A percentile compares a stretch with the other conserved stretches of the same genome.
Evolutionary conservation across 2,797 vertebrate species (phyloP).

Genomic region (Sebastes nivosus): DNA sequence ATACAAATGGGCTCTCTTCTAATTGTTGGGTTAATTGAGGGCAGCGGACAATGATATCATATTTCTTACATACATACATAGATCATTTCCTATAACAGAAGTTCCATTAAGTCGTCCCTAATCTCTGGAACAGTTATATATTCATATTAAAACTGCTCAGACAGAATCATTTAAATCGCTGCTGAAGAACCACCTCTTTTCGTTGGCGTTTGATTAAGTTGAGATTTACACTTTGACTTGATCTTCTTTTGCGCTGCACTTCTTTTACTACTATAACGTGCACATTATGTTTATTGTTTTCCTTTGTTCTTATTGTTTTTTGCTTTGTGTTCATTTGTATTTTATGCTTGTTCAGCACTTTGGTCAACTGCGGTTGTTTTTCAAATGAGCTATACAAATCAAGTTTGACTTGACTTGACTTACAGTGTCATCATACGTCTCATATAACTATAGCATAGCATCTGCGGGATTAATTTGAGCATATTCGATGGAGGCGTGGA

Average conservation of each 20-base stretch:
- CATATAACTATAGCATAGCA: background rate
- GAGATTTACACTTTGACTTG: accelerated
- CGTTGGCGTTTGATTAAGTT: too few relatives aligned
- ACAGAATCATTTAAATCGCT: too few relatives aligned
- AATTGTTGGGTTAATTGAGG: conserved; percentile 28
- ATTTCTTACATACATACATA: background rate
- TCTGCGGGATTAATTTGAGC: background rate
- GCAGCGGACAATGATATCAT: background rate
- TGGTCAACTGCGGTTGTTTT: too few relatives aligned
- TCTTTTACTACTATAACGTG: too few relatives aligned
- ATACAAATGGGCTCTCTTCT: background rate
- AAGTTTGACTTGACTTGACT: too few relatives aligned
- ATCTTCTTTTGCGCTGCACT: too few relatives aligned
- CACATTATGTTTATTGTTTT: too few relatives aligned
- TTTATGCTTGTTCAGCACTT: accelerated
- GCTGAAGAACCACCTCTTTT: too few relatives aligned
- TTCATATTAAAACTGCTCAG: too few relatives aligned
- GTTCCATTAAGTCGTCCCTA: background rate
- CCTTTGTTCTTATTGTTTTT: too few relatives aligned
- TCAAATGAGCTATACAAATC: too few relatives aligned
- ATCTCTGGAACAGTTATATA: background rate
- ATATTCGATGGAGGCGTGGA: background rate
- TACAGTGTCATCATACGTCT: background rate
- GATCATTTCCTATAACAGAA: background rate
- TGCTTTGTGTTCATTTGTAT: too few relatives aligned